Conservation (phyloP, 2,113 vertebrate genomes). For the Scalopus aquaticus region DNA sequence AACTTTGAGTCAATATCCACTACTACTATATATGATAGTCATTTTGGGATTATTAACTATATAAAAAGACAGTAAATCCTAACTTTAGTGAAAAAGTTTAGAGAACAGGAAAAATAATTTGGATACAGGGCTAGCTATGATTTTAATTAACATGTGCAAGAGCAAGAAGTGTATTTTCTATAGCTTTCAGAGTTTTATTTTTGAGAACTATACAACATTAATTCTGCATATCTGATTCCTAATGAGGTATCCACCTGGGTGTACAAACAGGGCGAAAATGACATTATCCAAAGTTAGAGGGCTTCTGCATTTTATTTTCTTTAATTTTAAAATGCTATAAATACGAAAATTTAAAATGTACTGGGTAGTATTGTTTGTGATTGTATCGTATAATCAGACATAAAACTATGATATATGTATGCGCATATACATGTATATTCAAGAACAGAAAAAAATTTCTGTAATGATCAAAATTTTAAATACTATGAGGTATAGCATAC, state of each 20-base stretch:
- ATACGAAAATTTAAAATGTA: background rate
- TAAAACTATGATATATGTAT: background rate
- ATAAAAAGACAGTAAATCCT: background rate
- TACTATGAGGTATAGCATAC: background rate
- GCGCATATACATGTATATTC: background rate
- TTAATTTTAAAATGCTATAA: background rate
- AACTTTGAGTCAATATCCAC: background rate
- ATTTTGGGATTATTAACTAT: background rate
- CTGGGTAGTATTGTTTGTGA: background rate
- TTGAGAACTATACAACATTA: background rate
- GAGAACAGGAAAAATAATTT: background rate
- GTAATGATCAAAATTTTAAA: background rate
- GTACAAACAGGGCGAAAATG: background rate
- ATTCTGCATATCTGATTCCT: background rate
- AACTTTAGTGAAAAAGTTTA: background rate
- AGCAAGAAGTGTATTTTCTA: background rate
- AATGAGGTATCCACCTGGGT: background rate
- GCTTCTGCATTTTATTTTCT: background rate
- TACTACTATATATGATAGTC: background rate
- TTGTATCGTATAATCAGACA: background rate
- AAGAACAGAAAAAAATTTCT: background rate
- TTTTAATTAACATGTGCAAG: background rate
- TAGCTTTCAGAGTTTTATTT: background rate
- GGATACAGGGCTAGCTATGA: background rate
- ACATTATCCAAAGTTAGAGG: background rate